phyloP scores from a whole-genome alignment of 2,888 invertebrate genomes.

The Bursaphelenchus okinawaensis region DNA sequence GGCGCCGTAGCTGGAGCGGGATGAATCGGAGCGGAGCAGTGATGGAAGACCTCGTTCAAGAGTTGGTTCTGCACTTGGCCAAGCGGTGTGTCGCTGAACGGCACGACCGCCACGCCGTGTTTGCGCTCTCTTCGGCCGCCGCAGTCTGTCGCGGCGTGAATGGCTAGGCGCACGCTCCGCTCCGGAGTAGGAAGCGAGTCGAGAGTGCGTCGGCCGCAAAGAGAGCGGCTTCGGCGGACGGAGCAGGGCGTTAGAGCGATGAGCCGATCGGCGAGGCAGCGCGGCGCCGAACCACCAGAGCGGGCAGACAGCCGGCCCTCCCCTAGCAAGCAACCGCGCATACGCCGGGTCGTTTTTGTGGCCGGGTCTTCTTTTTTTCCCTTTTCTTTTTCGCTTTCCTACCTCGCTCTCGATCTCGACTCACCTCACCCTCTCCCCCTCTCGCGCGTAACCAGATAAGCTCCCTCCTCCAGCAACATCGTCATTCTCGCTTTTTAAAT shows the following conservation, averaged over 20 bases:
- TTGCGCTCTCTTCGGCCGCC: not conserved
- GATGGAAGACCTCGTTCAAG: not conserved
- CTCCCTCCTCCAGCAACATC: not conserved
- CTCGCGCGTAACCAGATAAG: not conserved
- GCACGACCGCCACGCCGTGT: not conserved
- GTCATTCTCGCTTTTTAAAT: not conserved
- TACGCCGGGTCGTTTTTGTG: not conserved
- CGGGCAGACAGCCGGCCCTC: not conserved
- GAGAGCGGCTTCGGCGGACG: not conserved
- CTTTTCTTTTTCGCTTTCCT: not conserved
- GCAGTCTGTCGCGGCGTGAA: not conserved
- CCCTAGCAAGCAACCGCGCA: not conserved
- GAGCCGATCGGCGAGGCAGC: not conserved
- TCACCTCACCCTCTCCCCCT: not conserved
- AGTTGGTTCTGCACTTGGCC: not conserved
- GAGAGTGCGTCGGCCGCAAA: not conserved
- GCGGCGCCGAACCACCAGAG: not conserved
- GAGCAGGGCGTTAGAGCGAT: not conserved
- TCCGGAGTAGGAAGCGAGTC: not conserved
- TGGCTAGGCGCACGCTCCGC: not conserved
- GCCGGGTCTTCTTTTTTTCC: not conserved
- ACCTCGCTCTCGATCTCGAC: not conserved
- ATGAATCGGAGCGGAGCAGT: not conserved
- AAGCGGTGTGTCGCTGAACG: not conserved
- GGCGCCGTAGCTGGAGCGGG: not conserved